Evolutionary conservation across 2,888 invertebrate species (phyloP).

Genomic region (Lamellibrachia satsuma): DNA sequence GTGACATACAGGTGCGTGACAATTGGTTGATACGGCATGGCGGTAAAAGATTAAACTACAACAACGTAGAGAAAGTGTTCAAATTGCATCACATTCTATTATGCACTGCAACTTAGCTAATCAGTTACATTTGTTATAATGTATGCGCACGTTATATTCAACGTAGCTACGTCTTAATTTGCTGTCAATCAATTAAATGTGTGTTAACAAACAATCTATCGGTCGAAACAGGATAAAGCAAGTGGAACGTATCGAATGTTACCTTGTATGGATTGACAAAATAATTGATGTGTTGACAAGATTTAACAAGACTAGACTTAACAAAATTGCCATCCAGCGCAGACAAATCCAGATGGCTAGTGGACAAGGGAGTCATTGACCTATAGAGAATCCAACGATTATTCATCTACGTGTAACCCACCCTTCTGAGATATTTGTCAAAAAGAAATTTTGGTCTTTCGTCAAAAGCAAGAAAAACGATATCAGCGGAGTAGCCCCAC

Average conservation of each 20-base stretch:
- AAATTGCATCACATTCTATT: neutral
- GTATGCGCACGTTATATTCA: neutral
- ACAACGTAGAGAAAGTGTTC: neutral
- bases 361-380: no score
- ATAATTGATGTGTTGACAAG: no score
- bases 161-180: neutral
- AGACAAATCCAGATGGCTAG: no score
- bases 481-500: no score
- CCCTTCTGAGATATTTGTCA: no score
- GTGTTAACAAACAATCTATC: neutral
- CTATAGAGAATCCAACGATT: no score
- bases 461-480: no score
- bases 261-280: neutral
- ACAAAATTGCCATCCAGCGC: no score
- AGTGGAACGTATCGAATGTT: neutral
- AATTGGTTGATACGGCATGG: neutral
- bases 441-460: no score
- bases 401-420: no score
- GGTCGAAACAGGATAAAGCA: neutral
- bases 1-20: conserved; percentile 17
- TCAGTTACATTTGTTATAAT: neutral
- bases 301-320: no score
- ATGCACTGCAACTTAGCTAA: neutral
- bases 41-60: conserved; percentile 17
- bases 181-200: neutral